Evolutionary conservation across 2,888 invertebrate genomes (phyloP).

Genomic region (Liodrosophila aerea): DNA sequence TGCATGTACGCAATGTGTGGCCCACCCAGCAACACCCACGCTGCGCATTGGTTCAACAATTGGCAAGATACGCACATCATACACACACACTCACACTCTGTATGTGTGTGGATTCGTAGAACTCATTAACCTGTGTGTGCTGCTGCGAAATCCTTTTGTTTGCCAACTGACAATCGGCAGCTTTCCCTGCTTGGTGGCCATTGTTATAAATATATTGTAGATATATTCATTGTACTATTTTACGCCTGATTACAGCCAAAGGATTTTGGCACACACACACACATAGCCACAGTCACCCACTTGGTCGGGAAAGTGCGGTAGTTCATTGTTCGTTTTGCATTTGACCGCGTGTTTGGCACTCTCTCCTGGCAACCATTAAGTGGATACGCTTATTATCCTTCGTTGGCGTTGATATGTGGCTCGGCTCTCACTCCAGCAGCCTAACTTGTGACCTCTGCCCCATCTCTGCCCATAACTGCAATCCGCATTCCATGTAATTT

Average conservation of each 20-base stretch:
- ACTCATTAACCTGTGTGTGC: slow-evolving; percentile 66
- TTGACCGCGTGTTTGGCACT: slow-evolving; percentile 74
- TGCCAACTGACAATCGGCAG: slow-evolving; percentile 62
- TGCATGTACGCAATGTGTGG: slow-evolving; percentile 57
- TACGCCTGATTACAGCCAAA: slow-evolving; percentile 77
- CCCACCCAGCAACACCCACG: slow-evolving; percentile 1
- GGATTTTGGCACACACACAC: slow-evolving; percentile 54
- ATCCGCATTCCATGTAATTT: slow-evolving; percentile 56
- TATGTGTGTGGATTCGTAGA: slow-evolving; percentile 24
- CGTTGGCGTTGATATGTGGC: slow-evolving; percentile 67
- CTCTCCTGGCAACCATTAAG: slow-evolving; percentile 75
- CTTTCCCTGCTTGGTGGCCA: slow-evolving; percentile 55
- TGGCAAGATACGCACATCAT: slow-evolving; percentile 35
- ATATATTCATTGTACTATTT: slow-evolving; percentile 80
- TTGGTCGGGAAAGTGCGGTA: neutral
- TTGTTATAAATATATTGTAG: slow-evolving; percentile 75
- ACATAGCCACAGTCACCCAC: neutral
- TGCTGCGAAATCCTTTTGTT: slow-evolving; percentile 62
- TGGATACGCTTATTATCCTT: slow-evolving; percentile 77
- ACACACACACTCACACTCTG: slow-evolving; percentile 11
- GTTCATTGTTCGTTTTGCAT: slow-evolving; percentile 56
- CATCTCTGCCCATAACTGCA: slow-evolving; percentile 4
- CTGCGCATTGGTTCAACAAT: slow-evolving; percentile 26
- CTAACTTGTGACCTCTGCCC: neutral
- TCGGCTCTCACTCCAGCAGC: neutral